These are phyloP conservation scores for Pogona vitticeps DNA, from an alignment of 2,113 vertebrate genomes.

Conservation along the genomic window DNA sequence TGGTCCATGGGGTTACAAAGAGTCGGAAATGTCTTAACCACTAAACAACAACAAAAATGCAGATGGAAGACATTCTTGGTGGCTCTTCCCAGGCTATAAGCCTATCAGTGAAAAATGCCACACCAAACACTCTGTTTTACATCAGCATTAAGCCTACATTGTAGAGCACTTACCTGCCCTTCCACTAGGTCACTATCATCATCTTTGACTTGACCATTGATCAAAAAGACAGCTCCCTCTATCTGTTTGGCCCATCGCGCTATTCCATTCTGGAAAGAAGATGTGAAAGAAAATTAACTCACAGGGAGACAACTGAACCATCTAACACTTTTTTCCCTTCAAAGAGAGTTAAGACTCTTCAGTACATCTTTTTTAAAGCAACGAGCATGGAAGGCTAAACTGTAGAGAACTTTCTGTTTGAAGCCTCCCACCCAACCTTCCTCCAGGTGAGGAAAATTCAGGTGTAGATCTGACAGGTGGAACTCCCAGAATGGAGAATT, in stretches of 20 bases:
- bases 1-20: too few species aligned
- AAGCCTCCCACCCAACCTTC: too few species aligned
- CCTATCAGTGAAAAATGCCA: too few species aligned
- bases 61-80: too few species aligned
- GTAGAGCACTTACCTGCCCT: constrained; percentile 79
- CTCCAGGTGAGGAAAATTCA: too few species aligned
- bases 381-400: not conserved
- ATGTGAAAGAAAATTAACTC: constrained; percentile 16
- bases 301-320: not conserved
- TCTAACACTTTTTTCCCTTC: not conserved
- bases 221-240: constrained; percentile 82
- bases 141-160: not conserved
- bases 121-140: not conserved
- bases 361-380: not conserved
- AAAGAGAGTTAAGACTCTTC: not conserved
- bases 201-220: constrained; percentile 84
- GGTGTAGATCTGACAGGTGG: too few species aligned
- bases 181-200: constrained; percentile 83
- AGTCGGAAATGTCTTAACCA: too few species aligned
- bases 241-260: constrained; percentile 87
- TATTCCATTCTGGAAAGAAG: constrained; percentile 83
- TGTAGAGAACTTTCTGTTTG: not conserved
- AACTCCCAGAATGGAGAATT: too few species aligned
- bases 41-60: too few species aligned
- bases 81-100: too few species aligned